Evolutionary conservation across 2,113 vertebrate genomes (phyloP), one percentile per base, ranked within the genome.

Genomic region (Prietella phreatophila): DNA sequence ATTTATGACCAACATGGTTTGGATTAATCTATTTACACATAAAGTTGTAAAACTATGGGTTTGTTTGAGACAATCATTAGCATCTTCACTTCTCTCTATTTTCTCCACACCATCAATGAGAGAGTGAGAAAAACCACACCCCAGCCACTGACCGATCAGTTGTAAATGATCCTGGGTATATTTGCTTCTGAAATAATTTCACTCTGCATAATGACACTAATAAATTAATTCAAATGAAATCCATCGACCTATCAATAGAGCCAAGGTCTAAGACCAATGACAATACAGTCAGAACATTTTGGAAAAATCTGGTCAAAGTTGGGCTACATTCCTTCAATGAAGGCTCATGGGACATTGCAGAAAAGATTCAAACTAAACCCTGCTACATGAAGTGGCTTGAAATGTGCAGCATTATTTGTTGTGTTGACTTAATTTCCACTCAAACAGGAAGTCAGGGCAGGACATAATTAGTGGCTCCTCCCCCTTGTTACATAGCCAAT

Each of bases 171-270:
- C 1, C 10, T 0, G 17, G 81, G 13, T 3, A 17, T 65, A 71
- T 86, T 58, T 56, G 84, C 86, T 89, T 86, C 71, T 75, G 47
- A 86, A 91, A 85, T 58, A 88, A 90, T 69, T 76, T 85, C 85
- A 67, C 61, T 89, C 89, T 60, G 67, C 75, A 84, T 80, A 81
- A 50, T 69, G 33, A 81, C 69, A 91, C 92, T 85, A 91, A 93
- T 92, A 91, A 69, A 83, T 80, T 85, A 86, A 80, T 85, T 50
- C 86, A 67, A 42, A 61, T 84, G 22, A 47, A 83, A 83, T 79
- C n/a, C 36, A 71, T 79, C 33, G 61, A 50, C 8, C 25, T 33
- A 33, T 71, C 67, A 42, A 11, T 27, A 58, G 50, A 58, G 15
- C 14, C 47, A 2, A 71, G 50, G 5, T 20, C 65, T 27, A 42